Conservation (phyloP, 2,797 vertebrate species). For the Pagetopsis macropterus region DNA sequence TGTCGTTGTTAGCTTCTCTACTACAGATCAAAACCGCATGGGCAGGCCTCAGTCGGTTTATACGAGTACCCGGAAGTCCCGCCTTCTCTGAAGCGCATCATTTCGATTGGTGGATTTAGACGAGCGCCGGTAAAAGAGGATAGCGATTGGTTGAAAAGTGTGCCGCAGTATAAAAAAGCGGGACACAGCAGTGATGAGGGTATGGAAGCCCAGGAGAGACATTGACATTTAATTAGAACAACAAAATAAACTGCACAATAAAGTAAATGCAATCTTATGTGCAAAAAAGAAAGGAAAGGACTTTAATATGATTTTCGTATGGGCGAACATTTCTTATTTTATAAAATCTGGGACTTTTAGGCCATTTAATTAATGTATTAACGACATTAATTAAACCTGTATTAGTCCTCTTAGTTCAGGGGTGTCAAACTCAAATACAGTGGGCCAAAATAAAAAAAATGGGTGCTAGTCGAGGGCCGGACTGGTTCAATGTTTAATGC, state of each 20-base stretch:
- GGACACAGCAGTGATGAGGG: constrained; percentile 22
- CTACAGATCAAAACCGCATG: constrained; percentile 77
- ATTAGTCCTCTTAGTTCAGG: too few species aligned
- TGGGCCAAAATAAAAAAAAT: too few species aligned
- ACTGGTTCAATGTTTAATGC: too few species aligned
- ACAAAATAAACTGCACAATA: not conserved
- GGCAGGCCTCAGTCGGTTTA: constrained; percentile 77
- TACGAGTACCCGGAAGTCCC: constrained; percentile 73
- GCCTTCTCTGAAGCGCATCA: constrained; percentile 11
- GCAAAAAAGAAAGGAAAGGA: not conserved
- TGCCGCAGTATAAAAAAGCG: constrained; percentile 67
- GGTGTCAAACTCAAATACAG: too few species aligned
- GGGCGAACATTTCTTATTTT: not conserved
- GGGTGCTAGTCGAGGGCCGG: too few species aligned
- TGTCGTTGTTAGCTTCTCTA: constrained; percentile 38
- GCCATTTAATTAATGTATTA: too few species aligned
- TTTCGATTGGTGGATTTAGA: constrained; percentile 65
- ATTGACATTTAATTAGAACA: rapidly evolving
- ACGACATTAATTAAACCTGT: too few species aligned
- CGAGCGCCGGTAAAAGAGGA: not conserved
- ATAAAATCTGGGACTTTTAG: not conserved
- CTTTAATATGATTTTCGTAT: too few species aligned
- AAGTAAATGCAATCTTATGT: not conserved
- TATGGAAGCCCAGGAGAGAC: constrained; percentile 29
- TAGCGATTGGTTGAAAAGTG: constrained; percentile 49